Evolutionary conservation across 2,113 vertebrate genomes (phyloP).

Genomic region (Entelurus aequoreus): DNA sequence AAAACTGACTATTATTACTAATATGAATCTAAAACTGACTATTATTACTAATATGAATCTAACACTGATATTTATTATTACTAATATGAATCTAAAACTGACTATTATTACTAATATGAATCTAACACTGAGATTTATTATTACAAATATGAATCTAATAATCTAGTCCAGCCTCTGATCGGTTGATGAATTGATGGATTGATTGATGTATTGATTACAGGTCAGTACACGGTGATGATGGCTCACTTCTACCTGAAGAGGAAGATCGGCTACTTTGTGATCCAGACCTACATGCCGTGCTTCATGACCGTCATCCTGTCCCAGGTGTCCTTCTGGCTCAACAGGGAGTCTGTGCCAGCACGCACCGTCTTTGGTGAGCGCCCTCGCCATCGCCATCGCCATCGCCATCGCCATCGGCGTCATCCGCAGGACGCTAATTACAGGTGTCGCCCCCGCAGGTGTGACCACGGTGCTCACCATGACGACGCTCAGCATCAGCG

Average conservation of each 20-base stretch:
- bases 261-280: constrained; percentile 97
- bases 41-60: too few relatives aligned
- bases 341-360: constrained; percentile 93
- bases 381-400: neutral
- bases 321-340: constrained; percentile 96
- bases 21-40: too few relatives aligned
- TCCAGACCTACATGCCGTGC: constrained; percentile 97
- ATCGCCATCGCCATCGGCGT: neutral
- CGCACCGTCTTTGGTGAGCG: constrained; percentile 92
- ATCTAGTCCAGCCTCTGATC: neutral
- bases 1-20: too few relatives aligned
- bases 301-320: constrained; percentile 98
- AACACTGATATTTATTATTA: too few relatives aligned
- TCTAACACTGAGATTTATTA: too few relatives aligned
- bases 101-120: too few relatives aligned
- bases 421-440: neutral
- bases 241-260: constrained; percentile 96
- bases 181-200: neutral
- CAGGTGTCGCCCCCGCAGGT: constrained; percentile 63
- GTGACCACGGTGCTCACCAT: constrained; percentile 98
- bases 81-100: too few relatives aligned
- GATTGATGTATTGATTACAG: constrained; percentile 56
- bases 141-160: too few relatives aligned
- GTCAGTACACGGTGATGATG: constrained; percentile 96
- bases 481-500: constrained; percentile 97